Conservation (phyloP, 2,113 vertebrate species). For the Chaetodon trifascialis region DNA sequence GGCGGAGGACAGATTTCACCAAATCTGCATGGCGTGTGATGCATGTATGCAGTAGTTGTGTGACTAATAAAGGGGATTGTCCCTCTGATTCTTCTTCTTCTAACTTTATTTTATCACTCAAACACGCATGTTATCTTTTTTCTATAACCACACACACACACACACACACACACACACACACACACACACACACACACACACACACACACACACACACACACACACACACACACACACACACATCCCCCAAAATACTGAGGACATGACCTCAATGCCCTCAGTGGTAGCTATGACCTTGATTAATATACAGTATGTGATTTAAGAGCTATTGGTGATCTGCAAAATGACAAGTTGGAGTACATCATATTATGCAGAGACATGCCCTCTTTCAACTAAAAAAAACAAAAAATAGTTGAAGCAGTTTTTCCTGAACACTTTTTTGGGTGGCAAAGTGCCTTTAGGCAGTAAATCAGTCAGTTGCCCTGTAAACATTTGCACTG, state of each 20-base stretch:
- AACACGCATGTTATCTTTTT: neutral
- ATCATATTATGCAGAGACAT: neutral
- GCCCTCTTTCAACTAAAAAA: neutral
- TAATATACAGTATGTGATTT: neutral
- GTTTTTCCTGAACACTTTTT: neutral
- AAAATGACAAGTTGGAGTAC: neutral
- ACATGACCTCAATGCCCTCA: neutral
- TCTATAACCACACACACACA: neutral
- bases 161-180: no score
- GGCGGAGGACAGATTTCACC: no score
- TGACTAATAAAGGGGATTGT: no score
- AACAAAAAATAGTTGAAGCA: neutral
- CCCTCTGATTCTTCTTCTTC: no score
- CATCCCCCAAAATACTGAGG: neutral
- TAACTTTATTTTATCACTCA: no score
- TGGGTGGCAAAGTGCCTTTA: neutral
- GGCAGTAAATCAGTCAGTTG: neutral
- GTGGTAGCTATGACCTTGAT: neutral
- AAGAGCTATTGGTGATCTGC: neutral
- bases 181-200: neutral
- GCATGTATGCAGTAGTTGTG: no score
- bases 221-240: neutral
- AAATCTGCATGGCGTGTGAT: no score
- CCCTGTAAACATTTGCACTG: conserved; percentile 29
- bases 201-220: neutral